Conservation (phyloP, 2,797 vertebrate genomes). For the Tiaroga cobitis region DNA sequence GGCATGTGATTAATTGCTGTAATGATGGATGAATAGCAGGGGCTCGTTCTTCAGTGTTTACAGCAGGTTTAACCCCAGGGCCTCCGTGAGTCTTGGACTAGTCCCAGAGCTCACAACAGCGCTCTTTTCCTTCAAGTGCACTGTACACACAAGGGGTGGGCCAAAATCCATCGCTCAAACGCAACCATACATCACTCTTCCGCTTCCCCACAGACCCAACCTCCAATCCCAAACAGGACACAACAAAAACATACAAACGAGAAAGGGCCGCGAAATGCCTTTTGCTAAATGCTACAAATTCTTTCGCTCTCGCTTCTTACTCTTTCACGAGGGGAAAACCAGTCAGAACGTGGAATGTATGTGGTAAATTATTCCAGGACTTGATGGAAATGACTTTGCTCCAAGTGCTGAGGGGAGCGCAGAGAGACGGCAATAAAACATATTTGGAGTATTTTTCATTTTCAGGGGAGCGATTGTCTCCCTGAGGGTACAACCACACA, state of each 20-base stretch:
- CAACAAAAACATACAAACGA: conserved; percentile 24
- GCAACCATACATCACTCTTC: conserved; percentile 21
- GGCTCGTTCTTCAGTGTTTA: conserved; percentile 42
- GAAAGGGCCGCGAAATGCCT: background rate
- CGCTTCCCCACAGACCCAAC: background rate
- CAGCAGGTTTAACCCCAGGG: conserved; percentile 49
- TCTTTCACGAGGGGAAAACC: conserved; percentile 45
- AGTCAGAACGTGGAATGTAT: conserved; percentile 19
- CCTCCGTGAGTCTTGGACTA: conserved; percentile 33
- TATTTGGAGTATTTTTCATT: conserved; percentile 65
- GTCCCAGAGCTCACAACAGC: conserved; percentile 33
- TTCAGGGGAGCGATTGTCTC: conserved; percentile 62
- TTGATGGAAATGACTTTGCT: conserved; percentile 63
- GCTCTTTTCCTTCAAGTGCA: conserved; percentile 15
- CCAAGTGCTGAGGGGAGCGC: conserved; percentile 56
- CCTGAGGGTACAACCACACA: conserved; percentile 53
- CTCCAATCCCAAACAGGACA: conserved; percentile 22
- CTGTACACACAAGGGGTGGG: conserved; percentile 10
- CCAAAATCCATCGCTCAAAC: conserved; percentile 35
- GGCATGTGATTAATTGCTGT: conserved; percentile 36
- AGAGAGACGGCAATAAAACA: conserved; percentile 58
- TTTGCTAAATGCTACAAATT: conserved; percentile 8
- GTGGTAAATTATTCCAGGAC: conserved; percentile 59
- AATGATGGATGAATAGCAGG: conserved; percentile 43
- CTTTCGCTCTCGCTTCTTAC: background rate